Conservation (phyloP, 1,140 invertebrate species). For the Sycophila sp. region DNA sequence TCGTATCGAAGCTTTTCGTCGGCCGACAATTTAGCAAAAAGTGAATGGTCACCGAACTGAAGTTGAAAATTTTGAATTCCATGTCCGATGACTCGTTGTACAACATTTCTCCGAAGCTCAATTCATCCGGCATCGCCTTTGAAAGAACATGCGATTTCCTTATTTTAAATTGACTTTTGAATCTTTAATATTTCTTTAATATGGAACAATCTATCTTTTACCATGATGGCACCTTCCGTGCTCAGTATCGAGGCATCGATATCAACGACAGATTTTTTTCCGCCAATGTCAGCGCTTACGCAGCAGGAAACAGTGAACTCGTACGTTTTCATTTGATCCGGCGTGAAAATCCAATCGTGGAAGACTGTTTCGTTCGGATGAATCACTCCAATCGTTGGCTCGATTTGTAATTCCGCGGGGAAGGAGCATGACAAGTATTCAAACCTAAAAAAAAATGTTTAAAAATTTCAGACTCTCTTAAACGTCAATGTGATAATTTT, state of each 20-base stretch:
- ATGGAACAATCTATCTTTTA: constrained; percentile 39
- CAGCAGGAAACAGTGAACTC: constrained; percentile 45
- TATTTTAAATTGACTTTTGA: background rate
- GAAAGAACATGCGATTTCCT: background rate
- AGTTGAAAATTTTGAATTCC: constrained; percentile 49
- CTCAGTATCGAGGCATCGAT: constrained; percentile 43
- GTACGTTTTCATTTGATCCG: constrained; percentile 43
- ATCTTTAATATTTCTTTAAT: background rate
- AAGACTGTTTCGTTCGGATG: constrained; percentile 48
- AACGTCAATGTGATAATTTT: too few relatives aligned
- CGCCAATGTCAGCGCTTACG: constrained; percentile 15
- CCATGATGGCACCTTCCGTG: constrained; percentile 46
- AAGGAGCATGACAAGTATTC: constrained; percentile 46
- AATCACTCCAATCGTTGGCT: constrained; percentile 40
- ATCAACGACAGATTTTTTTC: constrained; percentile 8
- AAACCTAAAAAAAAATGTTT: constrained; percentile 20
- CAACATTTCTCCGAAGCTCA: constrained; percentile 44
- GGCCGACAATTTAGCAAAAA: constrained; percentile 43
- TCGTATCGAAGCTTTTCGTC: constrained; percentile 19
- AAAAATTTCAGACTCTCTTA: too few relatives aligned
- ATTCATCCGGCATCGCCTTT: constrained; percentile 48
- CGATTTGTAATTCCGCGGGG: constrained; percentile 42
- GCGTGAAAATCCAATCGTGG: constrained; percentile 50
- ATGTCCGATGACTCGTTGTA: constrained; percentile 41
- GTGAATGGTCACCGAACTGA: constrained; percentile 46